Percentiles rank a stretch among this genome's conserved stretches.
Evolutionary conservation across 2,113 vertebrate species (phyloP).

Genomic region (Scomber colias): DNA sequence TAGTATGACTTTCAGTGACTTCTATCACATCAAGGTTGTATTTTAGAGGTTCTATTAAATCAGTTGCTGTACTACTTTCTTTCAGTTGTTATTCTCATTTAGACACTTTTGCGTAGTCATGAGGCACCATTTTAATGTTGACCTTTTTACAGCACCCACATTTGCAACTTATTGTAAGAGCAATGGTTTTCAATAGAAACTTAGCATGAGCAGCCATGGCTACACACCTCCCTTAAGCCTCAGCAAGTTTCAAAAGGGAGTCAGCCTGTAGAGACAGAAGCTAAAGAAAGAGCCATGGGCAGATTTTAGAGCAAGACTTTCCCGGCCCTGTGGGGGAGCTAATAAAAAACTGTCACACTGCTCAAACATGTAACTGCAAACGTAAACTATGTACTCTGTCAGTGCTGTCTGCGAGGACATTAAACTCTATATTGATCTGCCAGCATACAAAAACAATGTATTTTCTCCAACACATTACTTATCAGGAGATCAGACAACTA

Average conservation of each 20-base stretch:
- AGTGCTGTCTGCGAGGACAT: constrained; percentile 10
- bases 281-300: constrained; percentile 25
- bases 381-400: neutral
- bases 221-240: neutral
- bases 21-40: neutral
- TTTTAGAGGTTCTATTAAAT: neutral
- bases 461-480: neutral
- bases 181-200: neutral
- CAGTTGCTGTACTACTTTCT: neutral
- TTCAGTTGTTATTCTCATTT: neutral
- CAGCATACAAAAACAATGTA: constrained; percentile 18
- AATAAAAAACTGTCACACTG: constrained; percentile 16
- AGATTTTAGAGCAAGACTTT: constrained; percentile 19
- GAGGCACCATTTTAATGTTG: neutral
- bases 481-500: constrained; percentile 25
- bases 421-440: constrained; percentile 12
- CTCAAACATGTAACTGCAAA: constrained; percentile 17
- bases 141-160: neutral
- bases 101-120: too few species aligned
- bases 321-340: constrained; percentile 17
- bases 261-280: neutral
- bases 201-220: neutral
- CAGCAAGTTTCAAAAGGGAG: constrained; percentile 15
- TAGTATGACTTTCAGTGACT: too few species aligned
- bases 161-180: neutral